Percentiles rank a stretch among this genome's conserved stretches.
phyloP scores from a whole-genome alignment of 2,888 invertebrate genomes.

The Aphidoletes aphidimyza region DNA sequence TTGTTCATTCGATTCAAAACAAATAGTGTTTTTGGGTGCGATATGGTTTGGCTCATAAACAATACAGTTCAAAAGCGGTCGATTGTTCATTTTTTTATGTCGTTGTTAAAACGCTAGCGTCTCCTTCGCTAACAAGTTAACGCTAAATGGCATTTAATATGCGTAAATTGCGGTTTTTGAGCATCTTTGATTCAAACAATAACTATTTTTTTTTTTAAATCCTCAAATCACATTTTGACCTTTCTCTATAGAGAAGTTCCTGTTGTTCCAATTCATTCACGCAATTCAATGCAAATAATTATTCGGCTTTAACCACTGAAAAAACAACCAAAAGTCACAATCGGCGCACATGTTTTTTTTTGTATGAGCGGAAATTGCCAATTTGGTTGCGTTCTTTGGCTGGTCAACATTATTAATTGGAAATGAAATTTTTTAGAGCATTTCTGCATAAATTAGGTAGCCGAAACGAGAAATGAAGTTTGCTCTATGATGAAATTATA shows the following conservation, averaged over 20 bases:
- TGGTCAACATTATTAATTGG: not conserved
- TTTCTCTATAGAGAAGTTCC: too few relatives aligned
- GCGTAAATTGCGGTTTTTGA: not conserved
- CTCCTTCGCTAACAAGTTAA: not conserved
- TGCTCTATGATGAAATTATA: not conserved
- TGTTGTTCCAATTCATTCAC: too few relatives aligned
- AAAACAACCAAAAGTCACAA: too few relatives aligned
- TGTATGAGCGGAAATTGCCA: not conserved
- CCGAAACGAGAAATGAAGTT: not conserved
- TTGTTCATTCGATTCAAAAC: too few relatives aligned
- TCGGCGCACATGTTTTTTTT: too few relatives aligned
- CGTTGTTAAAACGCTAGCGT: too few relatives aligned
- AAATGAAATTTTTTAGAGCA: not conserved
- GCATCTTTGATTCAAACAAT: too few relatives aligned
- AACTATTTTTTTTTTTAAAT: too few relatives aligned
- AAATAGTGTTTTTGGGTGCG: not conserved
- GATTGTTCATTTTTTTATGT: not conserved
- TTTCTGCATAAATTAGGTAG: constrained; percentile 24
- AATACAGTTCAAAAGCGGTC: not conserved
- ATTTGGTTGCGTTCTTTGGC: not conserved
- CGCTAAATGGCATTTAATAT: not conserved
- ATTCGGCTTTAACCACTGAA: too few relatives aligned
- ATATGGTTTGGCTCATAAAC: not conserved
- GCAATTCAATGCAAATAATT: too few relatives aligned
- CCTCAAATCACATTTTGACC: too few relatives aligned